These are phyloP conservation scores for Campoplex nolae DNA, from an alignment of 2,888 invertebrate species.

Conservation along the genomic window DNA sequence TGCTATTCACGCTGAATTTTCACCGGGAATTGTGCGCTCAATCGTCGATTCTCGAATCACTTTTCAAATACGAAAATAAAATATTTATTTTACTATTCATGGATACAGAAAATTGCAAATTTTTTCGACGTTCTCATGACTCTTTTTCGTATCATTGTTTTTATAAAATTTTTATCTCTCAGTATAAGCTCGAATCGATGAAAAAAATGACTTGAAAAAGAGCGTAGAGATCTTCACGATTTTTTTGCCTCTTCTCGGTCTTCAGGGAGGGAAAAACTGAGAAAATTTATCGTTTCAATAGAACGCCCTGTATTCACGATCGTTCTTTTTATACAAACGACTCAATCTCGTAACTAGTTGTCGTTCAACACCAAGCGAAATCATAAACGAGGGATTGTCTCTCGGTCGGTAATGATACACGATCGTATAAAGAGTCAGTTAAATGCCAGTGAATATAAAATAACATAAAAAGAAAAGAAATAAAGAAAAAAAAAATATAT, in stretches of 20 bases:
- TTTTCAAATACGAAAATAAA: too few relatives aligned
- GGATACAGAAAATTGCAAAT: too few relatives aligned
- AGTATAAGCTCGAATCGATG: background rate
- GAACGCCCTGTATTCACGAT: background rate
- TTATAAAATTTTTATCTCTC: background rate
- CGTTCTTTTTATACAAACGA: background rate
- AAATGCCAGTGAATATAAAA: slow-evolving; percentile 21
- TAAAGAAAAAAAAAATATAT: slow-evolving; percentile 9
- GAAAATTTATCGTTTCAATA: background rate
- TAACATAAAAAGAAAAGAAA: background rate
- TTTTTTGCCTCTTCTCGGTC: background rate
- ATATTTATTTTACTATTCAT: too few relatives aligned
- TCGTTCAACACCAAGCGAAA: slow-evolving; percentile 32
- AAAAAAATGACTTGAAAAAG: background rate
- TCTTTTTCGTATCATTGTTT: too few relatives aligned
- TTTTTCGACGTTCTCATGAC: too few relatives aligned
- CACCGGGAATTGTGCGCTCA: too few relatives aligned
- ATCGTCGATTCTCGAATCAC: too few relatives aligned
- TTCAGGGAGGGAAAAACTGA: background rate
- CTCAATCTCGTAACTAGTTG: slow-evolving; percentile 26
- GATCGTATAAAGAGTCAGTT: slow-evolving; percentile 26
- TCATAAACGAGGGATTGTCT: slow-evolving; percentile 48
- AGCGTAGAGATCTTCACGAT: background rate
- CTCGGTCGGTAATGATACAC: slow-evolving; percentile 48
- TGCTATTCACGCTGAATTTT: background rate